Percentiles rank a stretch among this genome's conserved stretches.
phyloP scores from a whole-genome alignment of 1,140 invertebrate genomes.

The Camponotus vicinus region DNA sequence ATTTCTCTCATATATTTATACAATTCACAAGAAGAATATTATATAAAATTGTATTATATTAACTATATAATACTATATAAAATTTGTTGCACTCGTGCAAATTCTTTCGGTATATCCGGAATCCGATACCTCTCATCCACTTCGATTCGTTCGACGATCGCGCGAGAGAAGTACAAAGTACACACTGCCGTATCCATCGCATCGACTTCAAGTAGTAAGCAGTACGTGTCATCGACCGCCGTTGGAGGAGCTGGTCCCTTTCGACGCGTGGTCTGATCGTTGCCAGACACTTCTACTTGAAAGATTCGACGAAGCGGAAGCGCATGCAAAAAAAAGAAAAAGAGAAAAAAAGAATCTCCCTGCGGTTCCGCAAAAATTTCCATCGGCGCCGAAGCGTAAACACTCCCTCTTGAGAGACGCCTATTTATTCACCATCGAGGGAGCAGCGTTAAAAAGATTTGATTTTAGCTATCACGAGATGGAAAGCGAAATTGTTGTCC shows the following conservation, averaged over 20 bases:
- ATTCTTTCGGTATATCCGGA: neutral
- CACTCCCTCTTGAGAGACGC: conserved; percentile 20
- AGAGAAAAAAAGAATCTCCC: conserved; percentile 36
- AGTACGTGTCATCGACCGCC: conserved; percentile 23
- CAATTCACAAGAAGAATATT: too few species aligned
- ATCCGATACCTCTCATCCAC: neutral
- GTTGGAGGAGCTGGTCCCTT: neutral
- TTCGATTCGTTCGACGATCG: neutral
- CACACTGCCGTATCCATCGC: neutral
- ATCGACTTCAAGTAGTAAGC: conserved; percentile 21
- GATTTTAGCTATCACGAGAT: conserved; percentile 16
- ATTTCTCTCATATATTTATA: too few species aligned
- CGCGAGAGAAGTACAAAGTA: neutral
- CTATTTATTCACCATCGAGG: conserved; percentile 2
- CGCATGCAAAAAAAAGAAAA: conserved; percentile 38
- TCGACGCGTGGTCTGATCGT: conserved; percentile 46
- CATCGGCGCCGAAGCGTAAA: conserved; percentile 25
- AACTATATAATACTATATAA: too few species aligned
- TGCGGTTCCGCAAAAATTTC: conserved; percentile 16
- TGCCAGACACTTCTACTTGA: conserved; percentile 50
- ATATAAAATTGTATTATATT: neutral
- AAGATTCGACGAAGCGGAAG: neutral
- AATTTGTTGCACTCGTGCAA: neutral
- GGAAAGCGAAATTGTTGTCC: conserved; percentile 55
- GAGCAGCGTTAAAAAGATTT: conserved; percentile 41